Evolutionary conservation across 53 echinoderm and acorn worm genomes (phyloP).

Genomic region (Zoroaster sp.): DNA sequence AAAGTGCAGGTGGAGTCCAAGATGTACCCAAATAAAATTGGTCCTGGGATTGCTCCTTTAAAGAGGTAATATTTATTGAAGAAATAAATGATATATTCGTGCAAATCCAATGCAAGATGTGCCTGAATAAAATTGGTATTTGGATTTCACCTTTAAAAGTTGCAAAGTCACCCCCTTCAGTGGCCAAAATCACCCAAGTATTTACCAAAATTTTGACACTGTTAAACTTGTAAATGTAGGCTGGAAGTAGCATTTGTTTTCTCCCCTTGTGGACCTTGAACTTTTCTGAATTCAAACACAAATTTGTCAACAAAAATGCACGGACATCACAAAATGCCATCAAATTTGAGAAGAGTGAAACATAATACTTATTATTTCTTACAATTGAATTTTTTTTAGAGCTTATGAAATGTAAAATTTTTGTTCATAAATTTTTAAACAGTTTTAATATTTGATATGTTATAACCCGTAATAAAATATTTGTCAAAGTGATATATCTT

Average conservation of each 20-base stretch:
- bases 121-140: neutral
- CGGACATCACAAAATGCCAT: no score
- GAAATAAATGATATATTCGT: neutral
- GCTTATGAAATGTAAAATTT: no score
- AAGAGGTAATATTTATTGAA: neutral
- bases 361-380: neutral
- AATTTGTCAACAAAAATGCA: no score
- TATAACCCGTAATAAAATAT: no score
- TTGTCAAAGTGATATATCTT: neutral
- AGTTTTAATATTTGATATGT: no score
- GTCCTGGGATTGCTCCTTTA: conserved; percentile 47
- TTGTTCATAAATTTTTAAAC: no score
- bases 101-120: neutral
- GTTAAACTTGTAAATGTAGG: no score
- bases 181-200: neutral
- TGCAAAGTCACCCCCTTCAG: neutral
- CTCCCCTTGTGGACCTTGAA: no score
- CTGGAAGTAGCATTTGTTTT: no score
- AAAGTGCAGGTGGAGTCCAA: conserved; percentile 48
- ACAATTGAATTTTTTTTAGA: neutral
- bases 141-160: neutral
- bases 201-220: no score
- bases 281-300: no score
- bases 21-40: conserved; percentile 43
- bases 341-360: neutral